Base-by-base conservation (phyloP, 2,113 vertebrate species). In the Osmerus mordax region DNA sequence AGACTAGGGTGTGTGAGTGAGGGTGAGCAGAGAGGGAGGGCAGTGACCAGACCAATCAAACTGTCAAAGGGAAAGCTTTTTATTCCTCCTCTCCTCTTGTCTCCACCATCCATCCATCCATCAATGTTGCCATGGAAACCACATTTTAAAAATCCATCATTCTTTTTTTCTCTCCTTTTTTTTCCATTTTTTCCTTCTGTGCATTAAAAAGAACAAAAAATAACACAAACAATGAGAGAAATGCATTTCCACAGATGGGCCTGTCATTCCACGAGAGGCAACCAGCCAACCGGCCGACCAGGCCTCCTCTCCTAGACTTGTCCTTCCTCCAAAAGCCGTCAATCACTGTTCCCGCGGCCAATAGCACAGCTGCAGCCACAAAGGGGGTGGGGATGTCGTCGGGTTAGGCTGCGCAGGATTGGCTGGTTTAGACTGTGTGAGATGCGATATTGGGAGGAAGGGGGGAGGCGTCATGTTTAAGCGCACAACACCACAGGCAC, bases 361-460 rank as follows among this genome's bases (percentile, higher is more conserved):
- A 84, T 82, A 88, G 81, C 86, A 88, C 87, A 86, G 87, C 82
- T 81, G 86, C 88, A 87, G 85, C 83, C 79, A 75, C 84, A 80
- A 88, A 81, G 87, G 76, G 25, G 58, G 79, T 54, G 56, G 65
- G 54, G 74, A 67, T 74, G 52, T 78, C 79, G 18, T 72, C 78
- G 68, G 91, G 86, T 84, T 79, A 87, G 84, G 85, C 86, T 86
- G 87, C 79, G 84, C 84, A 80, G 87, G 87, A 84, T 85, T 83
- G 83, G 80, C 65, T 69, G 84, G 77, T 84, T 90, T 92, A 92
- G 90, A 92, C 92, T 92, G 91, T 72, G 80, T 91, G 86, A 89
- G 82, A 91, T 79, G 88, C 81, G 84, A 89, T 87, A 88, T 66
- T 84, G 87, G 84, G 66, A 71, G 74, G 76, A 83, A 88, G 84